These are phyloP conservation scores for human (Homo sapiens) DNA, from an alignment of 2,113 vertebrate species.

Conservation along the genomic window DNA sequence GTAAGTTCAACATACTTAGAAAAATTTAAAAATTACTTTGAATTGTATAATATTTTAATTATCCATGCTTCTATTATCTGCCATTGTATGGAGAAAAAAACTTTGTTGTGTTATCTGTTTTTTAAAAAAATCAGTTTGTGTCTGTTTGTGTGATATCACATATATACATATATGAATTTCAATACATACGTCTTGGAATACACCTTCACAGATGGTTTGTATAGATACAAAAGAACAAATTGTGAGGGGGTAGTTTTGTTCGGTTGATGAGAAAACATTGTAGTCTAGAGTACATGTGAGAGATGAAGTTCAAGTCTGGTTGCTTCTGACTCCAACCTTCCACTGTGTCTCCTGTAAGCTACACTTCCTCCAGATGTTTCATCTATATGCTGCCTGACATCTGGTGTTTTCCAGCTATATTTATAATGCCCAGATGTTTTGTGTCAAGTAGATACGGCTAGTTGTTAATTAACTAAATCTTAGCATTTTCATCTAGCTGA, in stretches of 20 bases:
- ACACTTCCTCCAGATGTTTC: neutral
- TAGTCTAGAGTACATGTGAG: neutral
- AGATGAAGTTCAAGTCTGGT: neutral
- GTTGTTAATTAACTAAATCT: constrained; percentile 25
- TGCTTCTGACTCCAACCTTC: neutral
- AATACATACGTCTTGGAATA: neutral
- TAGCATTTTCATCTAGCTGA: neutral
- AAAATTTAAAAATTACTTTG: constrained; percentile 29
- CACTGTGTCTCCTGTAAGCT: neutral
- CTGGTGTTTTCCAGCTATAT: constrained; percentile 14
- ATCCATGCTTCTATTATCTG: neutral
- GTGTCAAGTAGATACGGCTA: neutral
- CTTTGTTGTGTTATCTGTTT: neutral
- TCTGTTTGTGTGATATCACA: neutral
- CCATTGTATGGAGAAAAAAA: neutral
- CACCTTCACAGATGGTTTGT: neutral
- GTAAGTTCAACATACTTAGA: neutral
- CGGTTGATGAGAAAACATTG: neutral
- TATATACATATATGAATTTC: neutral
- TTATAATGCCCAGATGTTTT: neutral
- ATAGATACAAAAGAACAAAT: neutral
- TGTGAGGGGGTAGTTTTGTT: neutral
- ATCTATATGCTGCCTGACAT: neutral
- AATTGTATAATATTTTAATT: neutral
- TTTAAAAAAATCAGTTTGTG: neutral